phyloP scores from a whole-genome alignment of 2,888 invertebrate species.

The Leptogaster cylindrica region DNA sequence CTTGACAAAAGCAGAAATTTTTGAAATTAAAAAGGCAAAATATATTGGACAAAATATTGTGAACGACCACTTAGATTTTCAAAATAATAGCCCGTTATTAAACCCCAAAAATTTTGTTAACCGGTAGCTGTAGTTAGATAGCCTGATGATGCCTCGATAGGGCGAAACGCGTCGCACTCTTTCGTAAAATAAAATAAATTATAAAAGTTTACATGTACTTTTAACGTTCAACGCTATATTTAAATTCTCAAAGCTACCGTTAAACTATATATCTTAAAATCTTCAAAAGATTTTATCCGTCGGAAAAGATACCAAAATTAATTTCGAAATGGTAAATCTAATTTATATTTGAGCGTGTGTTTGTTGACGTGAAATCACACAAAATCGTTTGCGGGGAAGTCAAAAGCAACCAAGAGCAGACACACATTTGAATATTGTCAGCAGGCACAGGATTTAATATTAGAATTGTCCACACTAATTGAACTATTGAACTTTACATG shows the following conservation, averaged over 20 bases:
- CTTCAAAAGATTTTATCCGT: slow-evolving; percentile 1
- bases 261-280: slow-evolving; percentile 20
- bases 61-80: too few species aligned
- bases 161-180: too few species aligned
- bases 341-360: slow-evolving; percentile 4
- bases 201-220: slow-evolving; percentile 4
- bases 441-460: background rate
- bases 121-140: too few species aligned
- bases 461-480: slow-evolving; percentile 8
- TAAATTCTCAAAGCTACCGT: slow-evolving; percentile 15
- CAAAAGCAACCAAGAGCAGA: slow-evolving; percentile 3
- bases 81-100: too few species aligned
- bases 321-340: slow-evolving; percentile 19
- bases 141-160: too few species aligned
- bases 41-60: too few species aligned
- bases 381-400: background rate
- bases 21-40: too few species aligned
- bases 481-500: slow-evolving; percentile 13
- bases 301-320: slow-evolving; percentile 1
- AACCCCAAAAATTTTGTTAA: too few species aligned
- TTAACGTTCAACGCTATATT: slow-evolving; percentile 3
- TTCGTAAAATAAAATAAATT: too few species aligned
- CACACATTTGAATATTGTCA: slow-evolving; percentile 18
- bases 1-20: too few species aligned
- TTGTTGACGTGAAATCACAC: background rate